Evolutionary conservation across 2,113 vertebrate genomes (phyloP).

Genomic region (Oryzias woworae): DNA sequence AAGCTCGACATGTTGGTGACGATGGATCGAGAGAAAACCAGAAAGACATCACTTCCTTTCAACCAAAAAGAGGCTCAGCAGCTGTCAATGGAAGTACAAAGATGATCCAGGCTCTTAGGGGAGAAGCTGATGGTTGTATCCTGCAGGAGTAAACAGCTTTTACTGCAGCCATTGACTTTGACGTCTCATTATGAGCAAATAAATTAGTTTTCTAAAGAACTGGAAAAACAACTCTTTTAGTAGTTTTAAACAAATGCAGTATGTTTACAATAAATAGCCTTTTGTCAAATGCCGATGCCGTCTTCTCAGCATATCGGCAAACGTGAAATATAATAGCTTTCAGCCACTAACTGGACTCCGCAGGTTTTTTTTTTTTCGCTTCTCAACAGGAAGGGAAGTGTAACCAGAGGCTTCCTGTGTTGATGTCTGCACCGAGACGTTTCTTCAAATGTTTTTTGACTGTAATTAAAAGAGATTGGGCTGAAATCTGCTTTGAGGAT

Average conservation of each 20-base stretch:
- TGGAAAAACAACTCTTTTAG: slow-evolving; percentile 3
- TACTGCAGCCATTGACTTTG: slow-evolving; percentile 1
- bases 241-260: slow-evolving; percentile 21
- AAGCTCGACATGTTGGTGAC: slow-evolving; percentile 30
- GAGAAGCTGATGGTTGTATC: slow-evolving; percentile 3
- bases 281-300: neutral
- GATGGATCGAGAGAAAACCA: slow-evolving; percentile 32
- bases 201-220: slow-evolving; percentile 14
- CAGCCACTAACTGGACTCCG: slow-evolving; percentile 1
- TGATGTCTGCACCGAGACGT: neutral
- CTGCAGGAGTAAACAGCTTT: slow-evolving; percentile 18
- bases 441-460: slow-evolving; percentile 5
- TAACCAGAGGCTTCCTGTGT: neutral
- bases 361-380: neutral
- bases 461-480: slow-evolving; percentile 3
- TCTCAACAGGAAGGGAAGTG: neutral
- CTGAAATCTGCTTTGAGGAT: slow-evolving; percentile 11
- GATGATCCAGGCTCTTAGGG: neutral
- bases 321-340: slow-evolving; percentile 3
- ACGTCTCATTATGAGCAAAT: slow-evolving; percentile 11
- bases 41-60: slow-evolving; percentile 34
- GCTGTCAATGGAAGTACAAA: slow-evolving; percentile 33
- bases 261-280: slow-evolving; percentile 3
- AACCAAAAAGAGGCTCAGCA: slow-evolving; percentile 32
- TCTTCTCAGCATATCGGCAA: slow-evolving; percentile 4